Evolutionary conservation across 1,140 invertebrate species (phyloP).

Genomic region (Penaeus indicus): DNA sequence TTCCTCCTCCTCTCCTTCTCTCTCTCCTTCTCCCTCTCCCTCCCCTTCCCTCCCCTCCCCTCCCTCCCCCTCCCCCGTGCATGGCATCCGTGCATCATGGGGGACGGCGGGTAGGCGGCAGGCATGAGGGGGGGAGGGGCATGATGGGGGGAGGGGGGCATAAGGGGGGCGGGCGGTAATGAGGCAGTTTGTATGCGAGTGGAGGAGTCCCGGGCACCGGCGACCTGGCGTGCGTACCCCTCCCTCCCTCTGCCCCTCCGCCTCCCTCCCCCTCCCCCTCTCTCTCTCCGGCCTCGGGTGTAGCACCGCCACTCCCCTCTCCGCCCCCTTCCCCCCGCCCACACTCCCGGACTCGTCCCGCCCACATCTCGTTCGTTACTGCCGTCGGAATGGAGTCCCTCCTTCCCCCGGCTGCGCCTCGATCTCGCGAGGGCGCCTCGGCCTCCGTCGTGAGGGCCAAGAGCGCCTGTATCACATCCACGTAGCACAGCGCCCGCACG

Average conservation of each 20-base stretch:
- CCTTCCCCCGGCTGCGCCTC: no score
- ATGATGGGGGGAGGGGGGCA: neutral
- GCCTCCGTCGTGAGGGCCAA: no score
- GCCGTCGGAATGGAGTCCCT: no score
- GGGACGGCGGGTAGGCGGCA: constrained; percentile 41
- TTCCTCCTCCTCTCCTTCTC: neutral
- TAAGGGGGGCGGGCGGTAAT: constrained; percentile 54
- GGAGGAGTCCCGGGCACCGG: constrained; percentile 27
- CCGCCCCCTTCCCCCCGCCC: no score
- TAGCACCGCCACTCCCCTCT: no score
- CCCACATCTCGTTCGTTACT: no score
- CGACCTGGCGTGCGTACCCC: constrained; percentile 37
- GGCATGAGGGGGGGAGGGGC: constrained; percentile 34
- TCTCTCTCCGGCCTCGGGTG: neutral
- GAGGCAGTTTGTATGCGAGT: constrained; percentile 58
- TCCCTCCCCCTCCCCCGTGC: neutral
- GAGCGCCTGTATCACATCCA: no score
- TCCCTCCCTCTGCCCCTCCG: constrained; percentile 16
- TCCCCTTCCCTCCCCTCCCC: constrained; percentile 2
- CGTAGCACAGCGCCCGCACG: no score
- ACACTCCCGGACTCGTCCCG: no score
- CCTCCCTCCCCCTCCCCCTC: neutral
- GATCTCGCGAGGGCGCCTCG: no score
- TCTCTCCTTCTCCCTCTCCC: neutral
- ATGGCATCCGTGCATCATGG: neutral